A percentile compares a stretch with the other conserved stretches of the same genome.
Conservation (phyloP, 2,888 invertebrate genomes). For the Spilarctia lutea region DNA sequence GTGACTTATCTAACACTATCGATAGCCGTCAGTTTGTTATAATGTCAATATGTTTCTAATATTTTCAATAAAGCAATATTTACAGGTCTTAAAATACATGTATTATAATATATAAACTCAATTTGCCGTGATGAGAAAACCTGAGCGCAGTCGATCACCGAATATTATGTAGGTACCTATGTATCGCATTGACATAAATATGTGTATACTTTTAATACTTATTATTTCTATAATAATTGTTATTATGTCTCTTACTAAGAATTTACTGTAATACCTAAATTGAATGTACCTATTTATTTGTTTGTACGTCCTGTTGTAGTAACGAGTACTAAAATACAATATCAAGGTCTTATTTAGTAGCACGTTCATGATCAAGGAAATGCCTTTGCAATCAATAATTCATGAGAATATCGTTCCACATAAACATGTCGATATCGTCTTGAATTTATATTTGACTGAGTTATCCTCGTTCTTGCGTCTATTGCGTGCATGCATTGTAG, state of each 20-base stretch:
- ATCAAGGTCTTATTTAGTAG: slow-evolving; percentile 18
- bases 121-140: too few relatives aligned
- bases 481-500: background rate
- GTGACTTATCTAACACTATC: too few relatives aligned
- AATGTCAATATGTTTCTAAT: too few relatives aligned
- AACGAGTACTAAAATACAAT: slow-evolving; percentile 35
- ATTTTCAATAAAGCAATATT: too few relatives aligned
- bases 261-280: slow-evolving; percentile 14
- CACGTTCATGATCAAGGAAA: slow-evolving; percentile 52
- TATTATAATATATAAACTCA: too few relatives aligned
- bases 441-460: slow-evolving; percentile 8
- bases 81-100: too few relatives aligned
- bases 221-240: background rate
- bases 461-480: background rate
- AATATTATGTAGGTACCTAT: too few relatives aligned
- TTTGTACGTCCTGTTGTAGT: slow-evolving; percentile 16
- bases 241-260: slow-evolving; percentile 11
- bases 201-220: too few relatives aligned
- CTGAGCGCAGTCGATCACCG: too few relatives aligned
- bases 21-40: too few relatives aligned
- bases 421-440: slow-evolving; percentile 42
- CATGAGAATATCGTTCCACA: slow-evolving; percentile 46
- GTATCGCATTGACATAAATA: too few relatives aligned
- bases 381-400: slow-evolving; percentile 49
- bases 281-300: slow-evolving; percentile 19